Evolutionary conservation across 23 tunicate species (phyloP).

Genomic region (Ciona savignyi): DNA sequence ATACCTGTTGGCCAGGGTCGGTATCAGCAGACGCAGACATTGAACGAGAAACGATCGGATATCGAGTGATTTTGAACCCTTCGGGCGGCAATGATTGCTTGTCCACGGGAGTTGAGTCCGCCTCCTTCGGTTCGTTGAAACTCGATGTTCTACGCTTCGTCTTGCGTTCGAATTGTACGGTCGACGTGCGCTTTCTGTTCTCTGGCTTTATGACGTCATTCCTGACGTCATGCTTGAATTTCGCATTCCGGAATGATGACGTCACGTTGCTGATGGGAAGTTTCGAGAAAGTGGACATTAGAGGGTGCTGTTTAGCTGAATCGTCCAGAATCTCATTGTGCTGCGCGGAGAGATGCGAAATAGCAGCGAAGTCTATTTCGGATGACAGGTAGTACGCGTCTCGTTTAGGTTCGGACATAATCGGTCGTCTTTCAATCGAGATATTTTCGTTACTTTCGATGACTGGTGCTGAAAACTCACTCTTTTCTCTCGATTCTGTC

Average conservation of each 20-base stretch:
- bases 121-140: not conserved
- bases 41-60: not conserved
- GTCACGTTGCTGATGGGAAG: not conserved
- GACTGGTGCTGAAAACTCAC: not conserved
- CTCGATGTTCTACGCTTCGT: not conserved
- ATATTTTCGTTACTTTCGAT: not conserved
- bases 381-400: constrained; percentile 22
- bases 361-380: constrained; percentile 51
- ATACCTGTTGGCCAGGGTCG: not conserved
- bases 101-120: constrained; percentile 9
- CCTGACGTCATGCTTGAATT: not conserved
- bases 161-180: not conserved
- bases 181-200: not conserved
- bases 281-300: not conserved
- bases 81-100: constrained; percentile 79
- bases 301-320: not conserved
- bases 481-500: not conserved
- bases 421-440: no score
- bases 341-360: constrained; percentile 48
- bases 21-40: not conserved
- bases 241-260: not conserved
- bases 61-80: constrained; percentile 64
- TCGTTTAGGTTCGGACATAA: not conserved
- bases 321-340: constrained; percentile 27
- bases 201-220: not conserved